Percentiles rank a stretch among this genome's conserved stretches.
Conservation (phyloP, 2,113 vertebrate species). For the Smithornis capensis region DNA sequence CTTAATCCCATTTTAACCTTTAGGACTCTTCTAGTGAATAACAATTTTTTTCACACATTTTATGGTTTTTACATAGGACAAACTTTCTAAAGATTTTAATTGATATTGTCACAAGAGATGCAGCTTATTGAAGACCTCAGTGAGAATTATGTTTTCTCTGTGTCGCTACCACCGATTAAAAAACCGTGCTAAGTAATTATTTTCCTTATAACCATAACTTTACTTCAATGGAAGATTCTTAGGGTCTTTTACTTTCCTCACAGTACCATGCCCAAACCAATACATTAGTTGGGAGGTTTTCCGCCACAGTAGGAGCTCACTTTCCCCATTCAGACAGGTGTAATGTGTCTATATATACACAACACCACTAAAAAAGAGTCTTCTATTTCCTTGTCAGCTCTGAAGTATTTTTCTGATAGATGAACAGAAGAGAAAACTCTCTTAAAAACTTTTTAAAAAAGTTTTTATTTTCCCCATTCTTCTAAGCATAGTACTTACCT, state of each 20-base stretch:
- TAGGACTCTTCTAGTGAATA: background rate
- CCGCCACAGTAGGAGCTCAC: background rate
- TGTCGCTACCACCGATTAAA: background rate
- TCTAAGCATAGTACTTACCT: background rate
- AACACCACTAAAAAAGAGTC: background rate
- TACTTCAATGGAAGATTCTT: background rate
- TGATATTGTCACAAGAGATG: background rate
- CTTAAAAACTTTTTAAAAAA: background rate
- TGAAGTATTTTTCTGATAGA: background rate
- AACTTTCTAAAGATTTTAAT: background rate
- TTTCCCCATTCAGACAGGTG: background rate
- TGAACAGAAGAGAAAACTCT: background rate
- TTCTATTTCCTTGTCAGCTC: background rate
- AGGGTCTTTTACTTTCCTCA: background rate
- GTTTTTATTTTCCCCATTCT: background rate
- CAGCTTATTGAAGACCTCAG: background rate
- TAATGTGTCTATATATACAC: background rate
- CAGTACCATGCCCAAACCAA: background rate
- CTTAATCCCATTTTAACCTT: background rate
- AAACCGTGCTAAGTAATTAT: background rate
- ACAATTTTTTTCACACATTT: background rate
- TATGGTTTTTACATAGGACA: background rate
- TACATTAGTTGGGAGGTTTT: background rate
- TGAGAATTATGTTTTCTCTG: background rate
- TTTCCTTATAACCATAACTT: background rate